Evolutionary conservation across 2,888 invertebrate species (phyloP), one percentile per base, ranked within the genome.

Genomic region (Polydesmus complanatus): DNA sequence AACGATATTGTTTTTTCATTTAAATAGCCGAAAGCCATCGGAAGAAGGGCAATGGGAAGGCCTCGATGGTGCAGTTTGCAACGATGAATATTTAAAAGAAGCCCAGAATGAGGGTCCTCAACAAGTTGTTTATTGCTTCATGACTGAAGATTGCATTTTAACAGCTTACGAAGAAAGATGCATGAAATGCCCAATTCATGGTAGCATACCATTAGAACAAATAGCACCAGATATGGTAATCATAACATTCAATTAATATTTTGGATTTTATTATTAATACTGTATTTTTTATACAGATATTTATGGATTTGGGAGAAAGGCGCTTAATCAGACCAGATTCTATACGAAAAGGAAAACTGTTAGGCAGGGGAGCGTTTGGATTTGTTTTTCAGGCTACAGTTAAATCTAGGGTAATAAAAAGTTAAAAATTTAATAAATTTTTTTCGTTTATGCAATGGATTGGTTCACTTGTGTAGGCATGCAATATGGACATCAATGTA

Each of bases 321-420:
- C 82, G 86, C 67, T 80, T 92, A 11, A 86, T 96, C 18, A 83
- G 85, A 66, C 83, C 88, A 64, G 88, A 90, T 63, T 84, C 86
- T 68, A 82, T 98, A 2, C 81, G 84, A 53, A 80, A 87, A 62
- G 78, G 77, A 1, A 73, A 75, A 65, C 72, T 78, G 67, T 78
- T 93, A 47, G 97, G 97, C 0, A 83, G 95, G n/a, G 98, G 98
- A 1, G 95, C 96, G 0, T 98, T 97, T 78, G 97, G 97, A 1
- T 94, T 96, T 68, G 98, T 98, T 8, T 92, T 93, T 72, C 82
- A 85, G 68, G 92, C 87, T 1, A 71, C 73, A 3, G 71, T 75
- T 58, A 82, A 82, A 65, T 72, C 65, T 56, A 66, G 64, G 59
- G 67, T 68, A 60, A 21, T 64, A 56, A 54, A 18, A 8, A 51